phyloP scores from a whole-genome alignment of 2,797 vertebrate species.

The Balearica regulorum region DNA sequence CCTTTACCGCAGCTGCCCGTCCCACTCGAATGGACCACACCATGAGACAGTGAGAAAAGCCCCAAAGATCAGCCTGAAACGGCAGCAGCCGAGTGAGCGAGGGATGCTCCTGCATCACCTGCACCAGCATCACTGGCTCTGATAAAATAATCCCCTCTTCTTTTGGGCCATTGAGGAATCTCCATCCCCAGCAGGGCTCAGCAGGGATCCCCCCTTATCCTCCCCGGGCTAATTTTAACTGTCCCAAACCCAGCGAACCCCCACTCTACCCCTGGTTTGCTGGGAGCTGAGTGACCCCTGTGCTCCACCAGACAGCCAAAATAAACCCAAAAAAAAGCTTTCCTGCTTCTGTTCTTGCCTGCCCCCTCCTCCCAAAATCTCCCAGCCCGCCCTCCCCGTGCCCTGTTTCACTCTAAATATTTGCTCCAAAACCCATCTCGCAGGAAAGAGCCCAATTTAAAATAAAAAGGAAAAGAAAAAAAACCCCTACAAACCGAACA shows the following conservation, averaged over 20 bases:
- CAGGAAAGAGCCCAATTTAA: not conserved
- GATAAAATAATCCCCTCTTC: not conserved
- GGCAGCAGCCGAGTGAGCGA: accelerated
- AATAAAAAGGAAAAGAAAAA: not conserved
- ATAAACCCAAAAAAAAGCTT: not conserved
- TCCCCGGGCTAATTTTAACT: not conserved
- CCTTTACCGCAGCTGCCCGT: accelerated
- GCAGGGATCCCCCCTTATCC: not conserved
- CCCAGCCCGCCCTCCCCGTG: not conserved
- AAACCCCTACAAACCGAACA: not conserved
- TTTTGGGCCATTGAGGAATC: not conserved
- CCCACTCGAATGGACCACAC: not conserved
- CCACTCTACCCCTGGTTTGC: not conserved
- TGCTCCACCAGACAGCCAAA: not conserved
- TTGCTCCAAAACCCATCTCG: constrained; percentile 16
- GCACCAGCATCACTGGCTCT: not conserved
- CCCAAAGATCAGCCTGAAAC: not conserved
- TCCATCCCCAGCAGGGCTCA: not conserved
- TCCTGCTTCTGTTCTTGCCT: not conserved
- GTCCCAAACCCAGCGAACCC: not conserved
- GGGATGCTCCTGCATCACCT: not conserved
- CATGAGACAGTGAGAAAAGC: not conserved
- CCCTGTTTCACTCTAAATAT: constrained; percentile 33
- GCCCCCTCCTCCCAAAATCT: not conserved
- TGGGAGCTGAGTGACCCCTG: not conserved